phyloP scores from a whole-genome alignment of 2,113 vertebrate species.

The Malurus elegans region DNA sequence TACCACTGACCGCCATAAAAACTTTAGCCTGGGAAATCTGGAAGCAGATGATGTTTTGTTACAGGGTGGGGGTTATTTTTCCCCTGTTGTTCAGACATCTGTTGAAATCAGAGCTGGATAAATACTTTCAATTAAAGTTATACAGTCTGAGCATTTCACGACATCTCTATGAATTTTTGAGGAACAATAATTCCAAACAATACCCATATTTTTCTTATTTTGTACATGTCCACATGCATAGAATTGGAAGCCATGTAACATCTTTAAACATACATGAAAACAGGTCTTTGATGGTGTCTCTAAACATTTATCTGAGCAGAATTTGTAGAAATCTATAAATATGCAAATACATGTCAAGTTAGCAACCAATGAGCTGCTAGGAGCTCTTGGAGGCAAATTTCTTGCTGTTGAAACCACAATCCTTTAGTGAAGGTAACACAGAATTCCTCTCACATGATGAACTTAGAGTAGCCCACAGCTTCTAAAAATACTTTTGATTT shows the following conservation, averaged over 20 bases:
- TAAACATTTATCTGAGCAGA: background rate
- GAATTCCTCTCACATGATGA: background rate
- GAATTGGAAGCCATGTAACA: background rate
- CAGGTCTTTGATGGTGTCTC: background rate
- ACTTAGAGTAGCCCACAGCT: background rate
- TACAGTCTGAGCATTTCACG: background rate
- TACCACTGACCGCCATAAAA: background rate
- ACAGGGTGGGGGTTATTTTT: background rate
- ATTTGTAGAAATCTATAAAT: background rate
- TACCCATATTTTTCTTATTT: background rate
- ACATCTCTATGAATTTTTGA: slow-evolving; percentile 20
- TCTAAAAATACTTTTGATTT: background rate
- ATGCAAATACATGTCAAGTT: background rate
- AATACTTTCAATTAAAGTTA: slow-evolving; percentile 22
- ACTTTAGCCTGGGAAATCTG: background rate
- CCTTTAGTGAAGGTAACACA: background rate
- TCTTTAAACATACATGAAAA: background rate
- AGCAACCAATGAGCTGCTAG: background rate
- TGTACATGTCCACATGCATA: background rate
- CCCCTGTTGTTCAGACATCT: slow-evolving; percentile 31
- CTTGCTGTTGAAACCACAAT: background rate
- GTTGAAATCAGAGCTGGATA: slow-evolving; percentile 53
- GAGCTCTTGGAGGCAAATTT: background rate
- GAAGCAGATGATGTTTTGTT: slow-evolving; percentile 32
- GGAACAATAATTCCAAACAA: background rate